Evolutionary conservation across 1,140 invertebrate genomes (phyloP).

Genomic region (Oedothorax gibbosus): DNA sequence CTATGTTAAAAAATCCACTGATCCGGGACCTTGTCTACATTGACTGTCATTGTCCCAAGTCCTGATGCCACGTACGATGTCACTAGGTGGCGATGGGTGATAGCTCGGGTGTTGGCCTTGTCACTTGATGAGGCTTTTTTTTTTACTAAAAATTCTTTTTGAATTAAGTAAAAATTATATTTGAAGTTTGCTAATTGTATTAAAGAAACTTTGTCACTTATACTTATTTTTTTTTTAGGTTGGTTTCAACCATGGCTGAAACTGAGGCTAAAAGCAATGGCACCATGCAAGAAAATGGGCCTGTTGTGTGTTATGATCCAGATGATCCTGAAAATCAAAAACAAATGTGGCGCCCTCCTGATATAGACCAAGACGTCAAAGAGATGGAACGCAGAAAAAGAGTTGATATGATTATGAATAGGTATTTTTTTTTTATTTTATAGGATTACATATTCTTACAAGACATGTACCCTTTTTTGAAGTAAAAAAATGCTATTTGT

Average conservation of each 20-base stretch:
- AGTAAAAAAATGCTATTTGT: no score
- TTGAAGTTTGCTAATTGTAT: not conserved
- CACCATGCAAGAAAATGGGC: slow-evolving; percentile 43
- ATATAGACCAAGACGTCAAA: slow-evolving; percentile 85
- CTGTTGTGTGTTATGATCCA: slow-evolving; percentile 67
- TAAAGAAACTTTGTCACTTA: not conserved
- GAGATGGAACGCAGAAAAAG: slow-evolving; percentile 98
- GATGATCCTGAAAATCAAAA: slow-evolving; percentile 72
- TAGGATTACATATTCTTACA: no score
- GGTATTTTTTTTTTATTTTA: slow-evolving; percentile 42
- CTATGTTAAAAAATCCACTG: not conserved
- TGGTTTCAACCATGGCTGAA: slow-evolving; percentile 26
- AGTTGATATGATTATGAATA: slow-evolving; percentile 94
- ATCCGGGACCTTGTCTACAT: not conserved
- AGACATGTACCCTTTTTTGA: no score
- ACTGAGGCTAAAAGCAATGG: slow-evolving; percentile 48
- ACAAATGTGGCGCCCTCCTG: slow-evolving; percentile 72
- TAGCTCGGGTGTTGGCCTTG: not conserved
- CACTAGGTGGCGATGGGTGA: not conserved
- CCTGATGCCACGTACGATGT: not conserved
- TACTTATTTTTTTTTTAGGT: not conserved
- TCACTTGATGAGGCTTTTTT: not conserved
- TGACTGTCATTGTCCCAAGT: not conserved
- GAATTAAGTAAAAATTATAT: not conserved
- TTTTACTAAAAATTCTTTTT: not conserved